These are phyloP conservation scores for Plodia interpunctella DNA, from an alignment of 1,140 invertebrate genomes.

Conservation along the genomic window DNA sequence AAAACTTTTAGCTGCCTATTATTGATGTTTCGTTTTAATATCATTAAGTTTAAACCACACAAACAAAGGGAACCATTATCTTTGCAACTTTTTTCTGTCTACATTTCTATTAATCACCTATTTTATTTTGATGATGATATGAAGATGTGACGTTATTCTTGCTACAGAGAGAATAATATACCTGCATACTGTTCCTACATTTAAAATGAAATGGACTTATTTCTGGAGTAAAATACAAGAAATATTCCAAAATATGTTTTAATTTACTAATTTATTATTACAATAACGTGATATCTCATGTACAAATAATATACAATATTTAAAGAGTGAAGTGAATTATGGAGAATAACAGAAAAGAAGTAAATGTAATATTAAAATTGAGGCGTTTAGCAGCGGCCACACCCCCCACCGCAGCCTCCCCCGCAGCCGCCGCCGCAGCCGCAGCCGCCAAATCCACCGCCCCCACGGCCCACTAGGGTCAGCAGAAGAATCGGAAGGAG, in stretches of 20 bases:
- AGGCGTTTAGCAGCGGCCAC: constrained; percentile 11
- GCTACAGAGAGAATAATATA: too few species aligned
- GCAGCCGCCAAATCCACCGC: constrained; percentile 13
- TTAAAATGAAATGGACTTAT: too few species aligned
- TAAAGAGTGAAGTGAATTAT: neutral
- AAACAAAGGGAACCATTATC: too few species aligned
- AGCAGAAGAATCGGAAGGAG: constrained; percentile 40
- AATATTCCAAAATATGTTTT: neutral
- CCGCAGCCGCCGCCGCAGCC: constrained; percentile 15
- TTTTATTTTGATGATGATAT: too few species aligned
- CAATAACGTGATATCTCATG: neutral
- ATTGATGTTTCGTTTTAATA: too few species aligned
- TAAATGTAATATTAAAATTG: neutral
- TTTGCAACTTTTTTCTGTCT: too few species aligned
- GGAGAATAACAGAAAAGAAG: constrained; percentile 2
- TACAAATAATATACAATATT: constrained; percentile 2
- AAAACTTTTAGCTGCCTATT: too few species aligned
- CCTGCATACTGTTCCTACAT: too few species aligned
- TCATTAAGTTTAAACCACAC: too few species aligned
- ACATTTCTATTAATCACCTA: too few species aligned
- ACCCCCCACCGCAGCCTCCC: constrained; percentile 16
- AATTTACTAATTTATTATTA: neutral
- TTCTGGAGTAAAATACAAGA: too few species aligned
- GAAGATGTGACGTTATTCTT: too few species aligned
- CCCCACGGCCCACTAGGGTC: constrained; percentile 26